Evolutionary conservation across 2,113 vertebrate species (phyloP), one percentile per base, ranked within the genome.

Genomic region (Bubo blakistoni): DNA sequence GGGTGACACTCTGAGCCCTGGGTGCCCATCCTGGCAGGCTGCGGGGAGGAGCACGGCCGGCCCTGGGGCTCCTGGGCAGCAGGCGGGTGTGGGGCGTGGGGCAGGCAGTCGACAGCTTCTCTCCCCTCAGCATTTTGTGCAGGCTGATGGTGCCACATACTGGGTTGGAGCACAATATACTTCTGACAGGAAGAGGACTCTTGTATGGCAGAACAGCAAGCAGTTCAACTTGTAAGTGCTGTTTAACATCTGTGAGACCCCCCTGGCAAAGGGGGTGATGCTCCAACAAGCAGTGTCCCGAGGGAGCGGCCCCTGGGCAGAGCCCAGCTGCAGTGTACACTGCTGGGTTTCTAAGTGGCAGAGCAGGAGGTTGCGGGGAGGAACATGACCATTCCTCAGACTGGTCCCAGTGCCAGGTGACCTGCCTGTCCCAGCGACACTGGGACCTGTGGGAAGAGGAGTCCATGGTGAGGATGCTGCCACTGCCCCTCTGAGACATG

Each of bases 101-200:
- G 13, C 38, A 70, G 25, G 30, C 3, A 1, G 4, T 40, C 6
- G 4, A 24, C 46, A 71, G 25, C 21, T 66, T 65, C 46, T 77
- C 6, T 66, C 9, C 10, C 40, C 19, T 2, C n/a, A 38, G 65
- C 18, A 61, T 38, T 82, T 91, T 55, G 4, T 87, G 52, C 9
- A 38, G 26, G 12, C 1, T 1, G 0, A 2, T 8, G 7, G 8
- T 83, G 15, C 10, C 47, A 9, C 0, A 2, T 73, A 59, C 59
- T 67, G 74, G 38, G 5, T 74, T 2, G 8, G 79, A 81, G 3
- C 0, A 49, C 16, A 2, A 25, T 0, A 0, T 27, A 0, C 0
- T 20, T 2, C 7, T 51, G 16, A 5, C 0, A 0, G 0, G 1
- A 20, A 4, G 15, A 3, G 2, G 6, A 1, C 6, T 49, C 0